Percentiles rank a stretch among this genome's conserved stretches.
These are phyloP conservation scores for Ophion ellenae DNA, from an alignment of 2,888 invertebrate genomes.

Conservation along the genomic window DNA sequence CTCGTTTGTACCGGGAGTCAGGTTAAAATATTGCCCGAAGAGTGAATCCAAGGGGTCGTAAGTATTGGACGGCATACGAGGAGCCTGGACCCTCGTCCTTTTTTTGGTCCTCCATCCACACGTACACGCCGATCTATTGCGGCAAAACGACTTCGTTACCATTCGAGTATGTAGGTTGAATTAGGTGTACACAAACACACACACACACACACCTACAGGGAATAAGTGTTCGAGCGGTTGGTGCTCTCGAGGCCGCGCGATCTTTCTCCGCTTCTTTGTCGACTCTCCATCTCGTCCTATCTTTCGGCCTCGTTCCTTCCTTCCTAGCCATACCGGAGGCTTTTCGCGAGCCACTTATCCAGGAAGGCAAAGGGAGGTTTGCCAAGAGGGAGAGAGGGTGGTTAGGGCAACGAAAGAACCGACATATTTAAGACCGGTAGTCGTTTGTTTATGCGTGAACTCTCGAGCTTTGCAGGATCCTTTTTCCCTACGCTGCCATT, in stretches of 20 bases:
- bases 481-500: slow-evolving; percentile 10
- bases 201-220: slow-evolving; percentile 22
- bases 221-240: slow-evolving; percentile 52
- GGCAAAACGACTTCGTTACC: slow-evolving; percentile 60
- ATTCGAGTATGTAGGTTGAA: slow-evolving; percentile 59
- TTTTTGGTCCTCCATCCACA: slow-evolving; percentile 2
- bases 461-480: slow-evolving; percentile 61
- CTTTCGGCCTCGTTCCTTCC: slow-evolving; percentile 50
- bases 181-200: slow-evolving; percentile 43
- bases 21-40: slow-evolving; percentile 53
- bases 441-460: slow-evolving; percentile 76
- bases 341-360: slow-evolving; percentile 71
- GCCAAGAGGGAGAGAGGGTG: background rate
- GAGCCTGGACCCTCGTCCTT: slow-evolving; percentile 28
- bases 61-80: slow-evolving; percentile 53
- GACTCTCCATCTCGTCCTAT: slow-evolving; percentile 62
- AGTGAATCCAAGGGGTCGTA: slow-evolving; percentile 61
- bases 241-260: slow-evolving; percentile 43
- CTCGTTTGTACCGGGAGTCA: slow-evolving; percentile 45
- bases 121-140: slow-evolving; percentile 59
- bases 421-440: slow-evolving; percentile 79
- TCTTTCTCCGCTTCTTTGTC: slow-evolving; percentile 52
- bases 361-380: background rate
- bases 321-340: slow-evolving; percentile 33
- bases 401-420: slow-evolving; percentile 18